Conservation (phyloP, 1,140 invertebrate genomes). For the Macrobrachium nipponense region DNA sequence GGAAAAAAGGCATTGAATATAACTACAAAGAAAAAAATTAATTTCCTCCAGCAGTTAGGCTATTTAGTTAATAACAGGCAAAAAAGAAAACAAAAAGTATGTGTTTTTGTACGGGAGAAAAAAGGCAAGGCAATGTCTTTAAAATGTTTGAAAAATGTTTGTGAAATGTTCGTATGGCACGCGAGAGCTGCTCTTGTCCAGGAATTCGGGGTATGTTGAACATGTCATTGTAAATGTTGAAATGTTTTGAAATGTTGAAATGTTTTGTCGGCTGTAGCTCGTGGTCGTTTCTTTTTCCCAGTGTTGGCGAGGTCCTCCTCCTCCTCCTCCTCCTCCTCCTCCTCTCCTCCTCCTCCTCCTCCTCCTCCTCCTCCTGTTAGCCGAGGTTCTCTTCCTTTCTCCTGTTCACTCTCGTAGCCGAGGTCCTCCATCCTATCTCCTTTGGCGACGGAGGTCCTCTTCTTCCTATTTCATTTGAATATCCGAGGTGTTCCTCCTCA, state of each 20-base stretch:
- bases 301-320: too few species aligned
- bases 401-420: neutral
- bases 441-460: neutral
- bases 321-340: too few species aligned
- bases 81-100: neutral
- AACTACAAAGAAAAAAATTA: too few species aligned
- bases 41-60: too few species aligned
- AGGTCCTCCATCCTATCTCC: conserved; percentile 1
- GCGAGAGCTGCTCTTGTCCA: neutral
- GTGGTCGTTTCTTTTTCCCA: neutral
- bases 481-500: too few species aligned
- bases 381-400: conserved; percentile 3
- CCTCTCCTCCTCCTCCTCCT: neutral
- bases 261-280: conserved; percentile 14
- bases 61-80: too few species aligned
- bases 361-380: neutral
- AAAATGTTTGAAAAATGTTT: conserved; percentile 33
- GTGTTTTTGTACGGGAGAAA: conserved; percentile 20
- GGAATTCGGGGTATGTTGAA: conserved; percentile 31
- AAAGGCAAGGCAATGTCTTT: neutral
- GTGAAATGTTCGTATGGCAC: conserved; percentile 10
- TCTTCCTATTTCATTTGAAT: neutral
- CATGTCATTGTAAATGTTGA: conserved; percentile 45
- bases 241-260: conserved; percentile 1
- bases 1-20: too few species aligned